A percentile compares a stretch with the other conserved stretches of the same genome.
These are phyloP conservation scores for Meteorus sp. DNA, from an alignment of 1,140 invertebrate genomes.

Conservation along the genomic window DNA sequence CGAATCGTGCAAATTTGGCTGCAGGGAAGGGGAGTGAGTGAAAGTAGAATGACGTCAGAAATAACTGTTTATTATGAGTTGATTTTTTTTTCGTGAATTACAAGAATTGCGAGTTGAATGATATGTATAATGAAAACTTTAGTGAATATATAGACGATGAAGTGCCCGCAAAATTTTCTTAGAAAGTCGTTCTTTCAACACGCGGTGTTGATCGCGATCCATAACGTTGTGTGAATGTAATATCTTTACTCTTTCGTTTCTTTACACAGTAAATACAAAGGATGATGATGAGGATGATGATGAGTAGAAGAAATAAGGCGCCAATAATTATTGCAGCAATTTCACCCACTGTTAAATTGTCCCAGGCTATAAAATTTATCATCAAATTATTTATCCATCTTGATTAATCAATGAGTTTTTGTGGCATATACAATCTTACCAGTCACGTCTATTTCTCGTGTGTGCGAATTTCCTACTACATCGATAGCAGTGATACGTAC, in stretches of 20 bases:
- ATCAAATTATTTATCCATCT: slow-evolving; percentile 22
- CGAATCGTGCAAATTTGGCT: no score
- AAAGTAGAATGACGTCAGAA: no score
- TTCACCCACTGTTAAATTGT: slow-evolving; percentile 49
- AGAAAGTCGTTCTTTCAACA: slow-evolving; percentile 46
- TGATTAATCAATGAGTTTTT: not conserved
- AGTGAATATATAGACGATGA: slow-evolving; percentile 2
- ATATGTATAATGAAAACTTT: slow-evolving; percentile 3
- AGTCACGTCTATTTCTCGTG: slow-evolving; percentile 62
- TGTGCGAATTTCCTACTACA: slow-evolving; percentile 62
- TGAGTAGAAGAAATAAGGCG: slow-evolving; percentile 43
- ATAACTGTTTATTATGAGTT: no score
- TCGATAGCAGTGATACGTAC: slow-evolving; percentile 64
- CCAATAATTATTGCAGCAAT: slow-evolving; percentile 58
- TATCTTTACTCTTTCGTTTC: slow-evolving; percentile 45
- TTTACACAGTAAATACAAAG: slow-evolving; percentile 46
- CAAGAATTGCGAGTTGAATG: no score
- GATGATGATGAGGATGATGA: slow-evolving; percentile 50
- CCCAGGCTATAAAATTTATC: slow-evolving; percentile 43
- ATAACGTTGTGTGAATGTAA: slow-evolving; percentile 53
- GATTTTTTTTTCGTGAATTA: no score
- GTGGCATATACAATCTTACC: slow-evolving; percentile 12
- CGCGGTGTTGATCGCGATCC: slow-evolving; percentile 47
- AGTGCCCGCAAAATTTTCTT: slow-evolving; percentile 4
- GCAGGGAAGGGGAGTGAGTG: no score